Evolutionary conservation across 2,888 invertebrate genomes (phyloP).

Genomic region (Dasypolia templi): DNA sequence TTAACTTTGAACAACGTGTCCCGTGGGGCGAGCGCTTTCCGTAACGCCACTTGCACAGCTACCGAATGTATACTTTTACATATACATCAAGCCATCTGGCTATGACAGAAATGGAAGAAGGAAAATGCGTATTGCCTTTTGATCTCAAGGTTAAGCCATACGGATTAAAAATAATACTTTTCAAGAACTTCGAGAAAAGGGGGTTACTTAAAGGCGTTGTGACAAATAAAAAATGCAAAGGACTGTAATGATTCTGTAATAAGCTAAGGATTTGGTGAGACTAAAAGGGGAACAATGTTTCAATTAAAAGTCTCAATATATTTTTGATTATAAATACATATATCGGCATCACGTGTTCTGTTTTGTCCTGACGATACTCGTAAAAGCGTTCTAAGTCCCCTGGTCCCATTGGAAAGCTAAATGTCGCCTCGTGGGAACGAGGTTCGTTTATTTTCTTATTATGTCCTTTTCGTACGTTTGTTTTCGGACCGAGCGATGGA

Average conservation of each 20-base stretch:
- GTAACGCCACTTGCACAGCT: slow-evolving; percentile 57
- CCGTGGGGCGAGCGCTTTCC: slow-evolving; percentile 53
- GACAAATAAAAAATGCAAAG: slow-evolving; percentile 18
- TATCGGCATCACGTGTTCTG: slow-evolving; percentile 10
- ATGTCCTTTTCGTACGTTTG: slow-evolving; percentile 72
- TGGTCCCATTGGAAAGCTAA: slow-evolving; percentile 66
- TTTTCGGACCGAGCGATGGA: slow-evolving; percentile 72
- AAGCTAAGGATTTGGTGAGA: slow-evolving; percentile 21
- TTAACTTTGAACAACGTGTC: slow-evolving; percentile 66
- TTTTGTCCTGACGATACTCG: slow-evolving; percentile 27
- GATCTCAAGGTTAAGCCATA: slow-evolving; percentile 44
- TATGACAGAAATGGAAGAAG: slow-evolving; percentile 45
- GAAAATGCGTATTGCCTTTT: slow-evolving; percentile 44
- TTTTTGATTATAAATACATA: slow-evolving; percentile 38
- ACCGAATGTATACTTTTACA: slow-evolving; percentile 56
- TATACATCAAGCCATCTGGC: slow-evolving; percentile 29
- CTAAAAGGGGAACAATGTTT: slow-evolving; percentile 17
- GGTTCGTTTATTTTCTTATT: slow-evolving; percentile 80
- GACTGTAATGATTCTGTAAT: not conserved
- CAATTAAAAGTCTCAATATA: slow-evolving; percentile 23
- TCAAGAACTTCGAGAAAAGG: slow-evolving; percentile 8
- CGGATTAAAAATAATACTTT: slow-evolving; percentile 57
- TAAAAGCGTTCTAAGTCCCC: slow-evolving; percentile 65
- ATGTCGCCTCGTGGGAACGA: slow-evolving; percentile 83
- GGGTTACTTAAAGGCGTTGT: slow-evolving; percentile 32